These are phyloP conservation scores for Zygaena filipendulae DNA, from an alignment of 2,888 invertebrate species.

Conservation along the genomic window DNA sequence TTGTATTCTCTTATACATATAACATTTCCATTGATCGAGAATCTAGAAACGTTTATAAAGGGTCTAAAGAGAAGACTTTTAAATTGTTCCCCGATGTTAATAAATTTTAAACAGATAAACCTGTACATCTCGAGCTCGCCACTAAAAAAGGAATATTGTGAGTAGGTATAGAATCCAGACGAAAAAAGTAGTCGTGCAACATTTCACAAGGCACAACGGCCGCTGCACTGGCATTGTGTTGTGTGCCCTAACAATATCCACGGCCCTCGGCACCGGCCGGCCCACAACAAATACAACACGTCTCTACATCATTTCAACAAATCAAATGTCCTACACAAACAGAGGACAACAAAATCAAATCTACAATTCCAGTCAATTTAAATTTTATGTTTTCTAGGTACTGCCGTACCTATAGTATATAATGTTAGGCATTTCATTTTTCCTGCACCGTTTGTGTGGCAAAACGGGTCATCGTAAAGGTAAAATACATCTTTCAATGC, in stretches of 20 bases:
- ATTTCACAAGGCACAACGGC: conserved; percentile 67
- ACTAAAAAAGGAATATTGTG: conserved; percentile 64
- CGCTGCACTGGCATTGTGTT: conserved; percentile 61
- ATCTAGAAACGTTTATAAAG: conserved; percentile 50
- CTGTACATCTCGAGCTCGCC: conserved; percentile 65
- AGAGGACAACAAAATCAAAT: conserved; percentile 32
- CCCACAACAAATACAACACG: conserved; percentile 52
- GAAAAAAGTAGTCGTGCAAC: conserved; percentile 69
- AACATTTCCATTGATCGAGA: conserved; percentile 56
- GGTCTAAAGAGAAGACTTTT: conserved; percentile 59
- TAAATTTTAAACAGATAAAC: conserved; percentile 69
- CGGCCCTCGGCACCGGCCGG: conserved; percentile 38
- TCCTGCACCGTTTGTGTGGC: no score
- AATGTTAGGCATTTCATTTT: no score
- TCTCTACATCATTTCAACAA: conserved; percentile 50
- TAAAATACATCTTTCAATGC: no score
- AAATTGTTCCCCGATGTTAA: conserved; percentile 69
- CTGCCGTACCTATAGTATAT: conserved; percentile 20
- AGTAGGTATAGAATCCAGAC: conserved; percentile 66
- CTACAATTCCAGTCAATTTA: conserved; percentile 50
- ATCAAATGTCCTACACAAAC: conserved; percentile 54
- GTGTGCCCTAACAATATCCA: conserved; percentile 65
- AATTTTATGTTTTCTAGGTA: conserved; percentile 38
- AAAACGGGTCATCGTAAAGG: no score
- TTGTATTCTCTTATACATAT: no score